phyloP scores from a whole-genome alignment of 2,113 vertebrate species.

The Pachyramphus minor region DNA sequence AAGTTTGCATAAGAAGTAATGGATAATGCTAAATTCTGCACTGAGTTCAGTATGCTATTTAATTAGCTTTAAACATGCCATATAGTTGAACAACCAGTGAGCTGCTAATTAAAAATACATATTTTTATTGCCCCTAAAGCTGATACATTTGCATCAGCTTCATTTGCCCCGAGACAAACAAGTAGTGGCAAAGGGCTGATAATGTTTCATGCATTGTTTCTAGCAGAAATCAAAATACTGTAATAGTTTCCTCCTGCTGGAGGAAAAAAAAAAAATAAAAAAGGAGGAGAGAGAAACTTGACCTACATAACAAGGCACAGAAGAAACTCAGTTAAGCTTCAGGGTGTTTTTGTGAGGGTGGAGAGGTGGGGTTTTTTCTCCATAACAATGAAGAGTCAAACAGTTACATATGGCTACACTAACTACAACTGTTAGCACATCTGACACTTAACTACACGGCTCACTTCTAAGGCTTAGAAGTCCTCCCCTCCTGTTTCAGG shows the following conservation, averaged over 20 bases:
- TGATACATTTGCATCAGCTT: neutral
- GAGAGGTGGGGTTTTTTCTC: neutral
- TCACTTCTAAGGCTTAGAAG: neutral
- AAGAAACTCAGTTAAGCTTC: conserved; percentile 37
- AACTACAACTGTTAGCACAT: neutral
- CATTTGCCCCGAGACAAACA: neutral
- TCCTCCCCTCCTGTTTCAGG: neutral
- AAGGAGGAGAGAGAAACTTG: neutral
- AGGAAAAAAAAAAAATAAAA: neutral
- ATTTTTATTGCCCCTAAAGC: neutral
- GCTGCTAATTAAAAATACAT: neutral
- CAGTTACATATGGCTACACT: neutral
- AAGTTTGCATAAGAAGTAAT: neutral
- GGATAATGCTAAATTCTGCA: neutral
- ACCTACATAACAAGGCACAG: conserved; percentile 46
- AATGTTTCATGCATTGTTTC: conserved; percentile 26
- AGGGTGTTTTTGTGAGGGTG: neutral
- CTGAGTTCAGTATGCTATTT: neutral
- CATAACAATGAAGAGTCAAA: neutral
- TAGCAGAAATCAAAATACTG: conserved; percentile 48
- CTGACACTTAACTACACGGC: neutral
- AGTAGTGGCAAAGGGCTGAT: neutral
- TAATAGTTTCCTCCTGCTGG: conserved; percentile 36
- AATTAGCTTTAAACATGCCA: neutral
- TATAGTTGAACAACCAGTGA: neutral